Conservation (phyloP, 2,113 vertebrate genomes). For the Ascaphus truei region DNA sequence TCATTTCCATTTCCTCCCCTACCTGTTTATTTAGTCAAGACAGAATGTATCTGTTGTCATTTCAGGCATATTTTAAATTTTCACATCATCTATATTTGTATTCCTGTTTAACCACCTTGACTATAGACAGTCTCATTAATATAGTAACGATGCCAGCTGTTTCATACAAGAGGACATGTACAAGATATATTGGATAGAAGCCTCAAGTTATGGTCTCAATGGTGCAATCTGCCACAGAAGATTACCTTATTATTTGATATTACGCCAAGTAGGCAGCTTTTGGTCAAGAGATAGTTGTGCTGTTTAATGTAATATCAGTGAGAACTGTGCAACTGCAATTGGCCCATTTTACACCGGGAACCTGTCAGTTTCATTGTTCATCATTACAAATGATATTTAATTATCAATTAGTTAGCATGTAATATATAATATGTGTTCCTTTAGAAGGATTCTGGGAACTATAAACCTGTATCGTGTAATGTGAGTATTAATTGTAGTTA, state of each 20-base stretch:
- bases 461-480: too few species aligned
- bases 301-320: background rate
- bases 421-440: too few species aligned
- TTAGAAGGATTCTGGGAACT: too few species aligned
- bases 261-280: constrained; percentile 4
- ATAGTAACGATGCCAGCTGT: background rate
- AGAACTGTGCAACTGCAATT: background rate
- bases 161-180: constrained; percentile 1
- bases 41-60: too few species aligned
- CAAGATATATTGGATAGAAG: background rate
- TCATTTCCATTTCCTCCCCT: too few species aligned
- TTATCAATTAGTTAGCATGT: constrained; percentile 4
- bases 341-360: background rate
- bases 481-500: too few species aligned
- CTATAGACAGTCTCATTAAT: background rate
- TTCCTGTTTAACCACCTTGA: background rate
- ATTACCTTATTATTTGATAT: constrained; percentile 13
- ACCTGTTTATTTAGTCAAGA: too few species aligned
- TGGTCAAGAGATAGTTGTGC: background rate
- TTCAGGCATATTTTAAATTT: too few species aligned
- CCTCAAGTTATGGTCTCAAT: background rate
- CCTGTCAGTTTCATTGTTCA: constrained; percentile 22
- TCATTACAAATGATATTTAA: constrained; percentile 1
- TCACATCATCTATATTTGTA: too few species aligned
- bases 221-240: background rate